These are phyloP conservation scores for Saccostrea glomerata DNA, from an alignment of 1,140 invertebrate species.

Conservation along the genomic window DNA sequence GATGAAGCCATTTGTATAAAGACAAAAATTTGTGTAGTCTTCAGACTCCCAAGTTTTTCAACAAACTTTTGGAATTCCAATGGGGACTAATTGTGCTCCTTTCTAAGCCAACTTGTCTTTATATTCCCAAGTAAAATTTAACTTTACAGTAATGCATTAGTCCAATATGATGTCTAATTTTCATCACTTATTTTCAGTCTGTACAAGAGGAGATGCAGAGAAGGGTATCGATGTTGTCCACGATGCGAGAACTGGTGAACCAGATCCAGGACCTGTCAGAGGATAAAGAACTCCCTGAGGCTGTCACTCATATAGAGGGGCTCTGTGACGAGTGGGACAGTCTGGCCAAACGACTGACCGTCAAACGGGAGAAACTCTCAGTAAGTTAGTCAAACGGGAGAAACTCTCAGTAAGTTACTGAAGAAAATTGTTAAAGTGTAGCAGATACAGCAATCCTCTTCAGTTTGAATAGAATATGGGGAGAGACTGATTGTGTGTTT, in stretches of 20 bases:
- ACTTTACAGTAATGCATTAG: neutral
- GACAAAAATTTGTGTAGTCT: too few species aligned
- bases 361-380: constrained; percentile 57
- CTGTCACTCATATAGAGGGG: constrained; percentile 63
- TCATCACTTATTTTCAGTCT: constrained; percentile 54
- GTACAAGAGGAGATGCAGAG: constrained; percentile 84
- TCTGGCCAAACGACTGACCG: constrained; percentile 65
- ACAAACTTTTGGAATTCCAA: too few species aligned
- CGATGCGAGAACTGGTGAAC: constrained; percentile 81
- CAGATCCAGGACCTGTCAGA: constrained; percentile 80
- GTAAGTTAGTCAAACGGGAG: constrained; percentile 50
- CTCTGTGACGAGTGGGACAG: constrained; percentile 65
- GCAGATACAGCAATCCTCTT: too few species aligned
- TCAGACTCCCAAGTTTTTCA: too few species aligned
- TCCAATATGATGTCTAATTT: neutral
- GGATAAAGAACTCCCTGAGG: constrained; percentile 70
- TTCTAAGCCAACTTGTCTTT: too few species aligned
- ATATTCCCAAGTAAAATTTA: neutral
- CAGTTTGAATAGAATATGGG: too few species aligned
- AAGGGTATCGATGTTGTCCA: constrained; percentile 83
- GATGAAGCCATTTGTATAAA: too few species aligned
- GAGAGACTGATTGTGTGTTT: too few species aligned
- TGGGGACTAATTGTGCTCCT: too few species aligned
- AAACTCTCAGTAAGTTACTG: constrained; percentile 20
- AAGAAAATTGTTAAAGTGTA: too few species aligned